phyloP scores from a whole-genome alignment of 1,140 invertebrate genomes.

The Lucilia sericata region DNA sequence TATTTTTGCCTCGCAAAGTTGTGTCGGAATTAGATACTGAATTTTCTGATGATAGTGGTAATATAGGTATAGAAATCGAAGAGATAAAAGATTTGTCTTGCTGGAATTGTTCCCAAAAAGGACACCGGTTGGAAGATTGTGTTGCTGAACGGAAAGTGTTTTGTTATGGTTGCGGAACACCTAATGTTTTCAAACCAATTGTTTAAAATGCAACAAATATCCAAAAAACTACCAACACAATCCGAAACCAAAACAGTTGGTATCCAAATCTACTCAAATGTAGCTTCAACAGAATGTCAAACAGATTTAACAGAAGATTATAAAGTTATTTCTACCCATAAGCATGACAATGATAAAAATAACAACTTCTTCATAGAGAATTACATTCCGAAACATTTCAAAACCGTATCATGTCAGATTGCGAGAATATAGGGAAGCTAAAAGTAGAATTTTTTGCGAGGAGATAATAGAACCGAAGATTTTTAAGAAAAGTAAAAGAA shows the following conservation, averaged over 20 bases:
- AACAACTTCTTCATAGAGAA: too few relatives aligned
- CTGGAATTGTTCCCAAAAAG: slow-evolving; percentile 14
- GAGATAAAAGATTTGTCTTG: not conserved
- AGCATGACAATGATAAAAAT: too few relatives aligned
- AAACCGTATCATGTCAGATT: too few relatives aligned
- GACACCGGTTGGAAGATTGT: slow-evolving; percentile 1
- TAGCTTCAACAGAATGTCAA: not conserved
- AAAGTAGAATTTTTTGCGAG: too few relatives aligned
- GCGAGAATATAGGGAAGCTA: too few relatives aligned
- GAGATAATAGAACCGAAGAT: too few relatives aligned
- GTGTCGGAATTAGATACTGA: too few relatives aligned
- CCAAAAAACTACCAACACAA: not conserved
- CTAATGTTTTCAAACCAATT: slow-evolving; percentile 20
- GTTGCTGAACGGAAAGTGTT: not conserved
- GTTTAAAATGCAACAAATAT: too few relatives aligned
- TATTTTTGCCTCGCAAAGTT: too few relatives aligned
- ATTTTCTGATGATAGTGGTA: not conserved
- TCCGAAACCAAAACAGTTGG: not conserved
- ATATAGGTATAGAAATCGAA: not conserved
- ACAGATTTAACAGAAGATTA: not conserved
- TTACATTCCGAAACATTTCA: too few relatives aligned
- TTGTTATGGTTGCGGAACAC: slow-evolving; percentile 18
- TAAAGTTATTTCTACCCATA: too few relatives aligned
- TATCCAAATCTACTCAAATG: not conserved
- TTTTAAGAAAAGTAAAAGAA: too few relatives aligned